Percentiles rank a stretch among this genome's conserved stretches.
These are phyloP conservation scores for Yponomeuta evonymella DNA, from an alignment of 2,888 invertebrate species.

Conservation along the genomic window DNA sequence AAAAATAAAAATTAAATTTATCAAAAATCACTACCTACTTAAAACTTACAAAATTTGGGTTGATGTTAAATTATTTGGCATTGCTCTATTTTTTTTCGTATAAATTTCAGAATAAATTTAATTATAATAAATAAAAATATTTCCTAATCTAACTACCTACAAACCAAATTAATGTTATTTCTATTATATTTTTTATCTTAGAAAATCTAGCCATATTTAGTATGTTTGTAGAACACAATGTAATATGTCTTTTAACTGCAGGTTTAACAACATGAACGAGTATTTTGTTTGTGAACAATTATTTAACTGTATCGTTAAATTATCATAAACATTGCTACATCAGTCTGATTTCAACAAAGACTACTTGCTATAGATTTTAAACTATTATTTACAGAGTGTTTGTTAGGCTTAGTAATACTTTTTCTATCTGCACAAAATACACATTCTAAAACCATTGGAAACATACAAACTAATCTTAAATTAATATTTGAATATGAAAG, in stretches of 20 bases:
- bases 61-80: neutral
- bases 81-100: neutral
- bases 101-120: too few relatives aligned
- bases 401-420: too few relatives aligned
- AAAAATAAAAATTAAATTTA: slow-evolving; percentile 14
- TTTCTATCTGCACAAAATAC: too few relatives aligned
- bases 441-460: too few relatives aligned
- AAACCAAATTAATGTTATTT: too few relatives aligned
- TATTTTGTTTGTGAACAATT: neutral
- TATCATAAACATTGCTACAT: slow-evolving; percentile 35
- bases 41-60: neutral
- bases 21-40: slow-evolving; percentile 9
- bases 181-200: too few relatives aligned
- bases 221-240: slow-evolving; percentile 20
- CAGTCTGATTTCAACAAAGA: slow-evolving; percentile 64
- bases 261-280: neutral
- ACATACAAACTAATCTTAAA: too few relatives aligned
- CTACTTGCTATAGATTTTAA: slow-evolving; percentile 24
- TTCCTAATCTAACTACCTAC: too few relatives aligned
- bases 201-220: neutral
- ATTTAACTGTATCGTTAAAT: slow-evolving; percentile 5
- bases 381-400: neutral
- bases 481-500: too few relatives aligned
- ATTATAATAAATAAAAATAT: too few relatives aligned
- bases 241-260: too few relatives aligned